Base-by-base conservation (phyloP, 2,113 vertebrate genomes). In the Salminus brasiliensis region DNA sequence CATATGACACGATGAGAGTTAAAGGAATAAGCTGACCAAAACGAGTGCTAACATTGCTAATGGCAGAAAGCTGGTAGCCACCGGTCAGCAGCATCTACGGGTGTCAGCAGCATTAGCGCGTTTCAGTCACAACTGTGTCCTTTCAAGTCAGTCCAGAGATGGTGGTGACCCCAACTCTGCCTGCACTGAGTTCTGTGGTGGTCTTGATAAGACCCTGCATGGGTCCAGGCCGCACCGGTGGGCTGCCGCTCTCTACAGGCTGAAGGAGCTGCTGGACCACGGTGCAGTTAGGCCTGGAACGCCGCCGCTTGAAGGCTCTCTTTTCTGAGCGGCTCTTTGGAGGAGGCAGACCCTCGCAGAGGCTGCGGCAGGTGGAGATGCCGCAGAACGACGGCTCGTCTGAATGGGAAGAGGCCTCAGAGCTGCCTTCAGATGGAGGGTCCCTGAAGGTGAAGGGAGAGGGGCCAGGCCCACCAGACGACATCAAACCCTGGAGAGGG, bases 311-410 rank as follows among this genome's bases (percentile, higher is more conserved):
- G 66, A 95, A 83, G 52, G 95, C 94, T 83, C 95, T 94, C 89
- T 94, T 97, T 86, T 97, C 96, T 60, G 94, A 94, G 74, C 93
- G 95, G 88, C 90, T 92, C 90, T 93, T 95, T 73, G 95, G 92
- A 76, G 93, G 93, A 12, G 92, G 86, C 78, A 96, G 94, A 60
- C 93, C 91, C 0, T 97, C 96, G 85, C 97, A 97, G 89, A 98
- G 90, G 65, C 93, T 93, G 0, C 92, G 91, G 86, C 97, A 98
- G 0, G 95, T 90, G 74, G 95, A 91, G 88, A 99, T 95, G 88
- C 97, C 97, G 60, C 97, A 99, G 81, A 98, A 98, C 53, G 96
- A 97, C 52, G 95, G 95, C 84, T 99, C 97, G 21, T 99, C 97
- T 0, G 97, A 98, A 69, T 97, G 96, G 0, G 96, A 98, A 0